A percentile compares a stretch with the other conserved stretches of the same genome.
Conservation (phyloP, 2,888 invertebrate species). For the Sarcophaga rosellei region DNA sequence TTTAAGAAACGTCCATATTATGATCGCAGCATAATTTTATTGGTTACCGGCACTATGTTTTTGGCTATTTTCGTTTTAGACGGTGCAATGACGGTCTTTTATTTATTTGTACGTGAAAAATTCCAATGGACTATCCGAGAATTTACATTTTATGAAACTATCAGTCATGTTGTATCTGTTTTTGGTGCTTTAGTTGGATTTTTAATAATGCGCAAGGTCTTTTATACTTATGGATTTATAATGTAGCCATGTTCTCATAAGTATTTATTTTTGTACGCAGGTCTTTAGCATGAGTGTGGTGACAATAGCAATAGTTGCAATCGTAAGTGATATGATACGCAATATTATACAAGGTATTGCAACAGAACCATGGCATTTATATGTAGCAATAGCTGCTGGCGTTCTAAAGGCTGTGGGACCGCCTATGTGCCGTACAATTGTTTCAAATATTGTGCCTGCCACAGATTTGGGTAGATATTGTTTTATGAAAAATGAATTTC, state of each 20-base stretch:
- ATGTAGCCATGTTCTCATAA: neutral
- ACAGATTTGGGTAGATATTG: slow-evolving; percentile 79
- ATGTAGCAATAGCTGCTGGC: slow-evolving; percentile 74
- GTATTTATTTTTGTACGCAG: slow-evolving; percentile 62
- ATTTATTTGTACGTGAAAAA: slow-evolving; percentile 85
- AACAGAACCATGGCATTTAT: slow-evolving; percentile 77
- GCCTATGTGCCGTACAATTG: slow-evolving; percentile 80
- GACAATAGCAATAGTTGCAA: slow-evolving; percentile 76
- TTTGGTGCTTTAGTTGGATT: slow-evolving; percentile 84
- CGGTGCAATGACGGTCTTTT: slow-evolving; percentile 82
- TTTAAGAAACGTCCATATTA: slow-evolving; percentile 76
- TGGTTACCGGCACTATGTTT: slow-evolving; percentile 77
- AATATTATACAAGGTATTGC: slow-evolving; percentile 76
- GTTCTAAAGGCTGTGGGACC: slow-evolving; percentile 76
- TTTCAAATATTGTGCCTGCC: slow-evolving; percentile 78
- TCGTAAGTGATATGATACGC: slow-evolving; percentile 75
- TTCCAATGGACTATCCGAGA: slow-evolving; percentile 86
- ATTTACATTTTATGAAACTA: slow-evolving; percentile 84
- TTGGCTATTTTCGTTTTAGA: slow-evolving; percentile 78
- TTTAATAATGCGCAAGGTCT: slow-evolving; percentile 82
- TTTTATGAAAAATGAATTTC: neutral
- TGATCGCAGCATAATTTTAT: slow-evolving; percentile 78
- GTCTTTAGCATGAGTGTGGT: slow-evolving; percentile 77
- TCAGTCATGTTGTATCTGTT: slow-evolving; percentile 82
- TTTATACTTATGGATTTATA: neutral